Evolutionary conservation across 2,888 invertebrate genomes (phyloP).

Genomic region (Caenorhabditis sp.): DNA sequence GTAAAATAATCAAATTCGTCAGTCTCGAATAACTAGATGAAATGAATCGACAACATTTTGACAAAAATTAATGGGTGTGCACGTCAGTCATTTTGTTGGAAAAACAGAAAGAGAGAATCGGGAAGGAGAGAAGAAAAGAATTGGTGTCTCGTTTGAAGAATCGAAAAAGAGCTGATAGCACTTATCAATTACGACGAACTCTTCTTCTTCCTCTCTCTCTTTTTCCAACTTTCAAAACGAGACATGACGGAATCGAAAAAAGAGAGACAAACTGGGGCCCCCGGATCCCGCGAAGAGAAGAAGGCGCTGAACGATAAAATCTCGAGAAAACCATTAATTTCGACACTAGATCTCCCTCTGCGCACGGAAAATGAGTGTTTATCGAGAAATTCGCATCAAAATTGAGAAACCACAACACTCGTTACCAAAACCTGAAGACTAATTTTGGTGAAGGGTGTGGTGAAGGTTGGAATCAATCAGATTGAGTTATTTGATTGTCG

Average conservation of each 20-base stretch:
- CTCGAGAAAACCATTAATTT: constrained; percentile 63
- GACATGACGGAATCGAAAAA: constrained; percentile 27
- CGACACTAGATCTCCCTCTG: constrained; percentile 44
- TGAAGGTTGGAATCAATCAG: constrained; percentile 22
- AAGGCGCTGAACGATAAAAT: constrained; percentile 44
- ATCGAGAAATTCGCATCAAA: constrained; percentile 51
- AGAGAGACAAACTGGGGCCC: constrained; percentile 21
- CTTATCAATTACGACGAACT: constrained; percentile 52
- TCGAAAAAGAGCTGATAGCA: constrained; percentile 34
- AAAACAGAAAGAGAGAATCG: constrained; percentile 5
- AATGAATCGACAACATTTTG: constrained; percentile 40
- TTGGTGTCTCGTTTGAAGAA: constrained; percentile 7
- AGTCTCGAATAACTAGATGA: not conserved
- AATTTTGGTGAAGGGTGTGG: constrained; percentile 32
- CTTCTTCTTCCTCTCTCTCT: not conserved
- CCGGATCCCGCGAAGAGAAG: not conserved
- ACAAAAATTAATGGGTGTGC: constrained; percentile 28
- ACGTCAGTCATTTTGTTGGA: constrained; percentile 36
- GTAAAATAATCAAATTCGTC: not conserved
- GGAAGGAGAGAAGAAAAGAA: not conserved
- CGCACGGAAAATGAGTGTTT: constrained; percentile 46
- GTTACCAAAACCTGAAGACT: not conserved
- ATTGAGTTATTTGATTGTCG: constrained; percentile 39
- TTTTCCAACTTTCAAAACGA: constrained; percentile 2
- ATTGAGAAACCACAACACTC: constrained; percentile 7